phyloP scores from a whole-genome alignment of 2,113 vertebrate species.

The Sprattus sprattus region DNA sequence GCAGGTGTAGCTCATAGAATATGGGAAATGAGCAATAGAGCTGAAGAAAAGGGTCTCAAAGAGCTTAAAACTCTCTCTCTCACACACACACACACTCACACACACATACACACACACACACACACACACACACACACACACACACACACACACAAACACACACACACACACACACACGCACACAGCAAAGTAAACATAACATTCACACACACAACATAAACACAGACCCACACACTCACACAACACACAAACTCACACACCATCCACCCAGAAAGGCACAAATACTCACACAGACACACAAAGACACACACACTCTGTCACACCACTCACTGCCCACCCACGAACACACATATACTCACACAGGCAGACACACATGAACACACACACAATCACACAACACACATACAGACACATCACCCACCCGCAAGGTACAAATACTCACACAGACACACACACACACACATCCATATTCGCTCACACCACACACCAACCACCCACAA shows the following conservation, averaged over 20 bases:
- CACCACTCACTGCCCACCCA: background rate
- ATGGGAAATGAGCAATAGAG: no score
- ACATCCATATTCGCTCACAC: background rate
- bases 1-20: no score
- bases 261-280: no score
- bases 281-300: no score
- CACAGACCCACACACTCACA: no score
- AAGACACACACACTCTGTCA: no score
- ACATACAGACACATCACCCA: background rate
- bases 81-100: no score
- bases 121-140: slow-evolving; percentile 18
- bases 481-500: background rate
- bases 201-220: no score
- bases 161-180: background rate
- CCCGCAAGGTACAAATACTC: background rate
- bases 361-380: background rate
- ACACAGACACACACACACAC: no score
- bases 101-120: background rate
- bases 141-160: slow-evolving; percentile 24
- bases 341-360: background rate
- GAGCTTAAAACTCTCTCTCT: no score
- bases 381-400: background rate
- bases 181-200: background rate
- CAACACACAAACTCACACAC: background rate
- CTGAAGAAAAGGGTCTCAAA: no score